These are phyloP conservation scores for Glaucidium brasilianum DNA, from an alignment of 2,113 vertebrate species.

Conservation along the genomic window DNA sequence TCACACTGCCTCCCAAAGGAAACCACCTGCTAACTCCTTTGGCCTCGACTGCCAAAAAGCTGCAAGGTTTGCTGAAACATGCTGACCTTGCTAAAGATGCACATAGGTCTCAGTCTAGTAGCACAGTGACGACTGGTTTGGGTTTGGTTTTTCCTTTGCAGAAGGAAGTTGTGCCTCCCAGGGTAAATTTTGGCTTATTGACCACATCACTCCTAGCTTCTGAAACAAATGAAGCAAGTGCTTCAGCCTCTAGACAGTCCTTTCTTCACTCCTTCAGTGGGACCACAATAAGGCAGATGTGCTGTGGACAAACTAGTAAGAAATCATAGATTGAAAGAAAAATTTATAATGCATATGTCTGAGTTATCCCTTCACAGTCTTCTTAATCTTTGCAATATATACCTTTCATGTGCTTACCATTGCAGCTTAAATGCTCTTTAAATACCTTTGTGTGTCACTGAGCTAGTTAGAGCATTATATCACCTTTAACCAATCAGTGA, in stretches of 20 bases:
- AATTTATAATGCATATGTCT: background rate
- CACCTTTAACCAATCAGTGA: background rate
- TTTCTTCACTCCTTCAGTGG: background rate
- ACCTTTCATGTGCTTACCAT: background rate
- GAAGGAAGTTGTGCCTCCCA: background rate
- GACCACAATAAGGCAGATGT: background rate
- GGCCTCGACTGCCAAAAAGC: background rate
- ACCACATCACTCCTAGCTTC: background rate
- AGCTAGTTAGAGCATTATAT: background rate
- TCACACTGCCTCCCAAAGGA: background rate
- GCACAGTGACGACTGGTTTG: accelerated
- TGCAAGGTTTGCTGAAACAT: background rate
- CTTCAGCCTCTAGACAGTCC: background rate
- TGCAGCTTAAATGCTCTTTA: background rate
- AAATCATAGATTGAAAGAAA: background rate
- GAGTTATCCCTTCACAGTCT: background rate
- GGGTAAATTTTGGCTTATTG: background rate
- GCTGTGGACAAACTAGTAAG: background rate
- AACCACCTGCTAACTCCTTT: background rate
- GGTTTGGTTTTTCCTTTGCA: background rate
- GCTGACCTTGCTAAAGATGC: background rate
- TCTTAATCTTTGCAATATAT: background rate
- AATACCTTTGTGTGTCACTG: background rate
- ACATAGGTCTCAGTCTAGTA: background rate
- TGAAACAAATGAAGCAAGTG: background rate